Evolutionary conservation across 1,140 invertebrate genomes (phyloP).

Genomic region (Palaemon carinicauda): DNA sequence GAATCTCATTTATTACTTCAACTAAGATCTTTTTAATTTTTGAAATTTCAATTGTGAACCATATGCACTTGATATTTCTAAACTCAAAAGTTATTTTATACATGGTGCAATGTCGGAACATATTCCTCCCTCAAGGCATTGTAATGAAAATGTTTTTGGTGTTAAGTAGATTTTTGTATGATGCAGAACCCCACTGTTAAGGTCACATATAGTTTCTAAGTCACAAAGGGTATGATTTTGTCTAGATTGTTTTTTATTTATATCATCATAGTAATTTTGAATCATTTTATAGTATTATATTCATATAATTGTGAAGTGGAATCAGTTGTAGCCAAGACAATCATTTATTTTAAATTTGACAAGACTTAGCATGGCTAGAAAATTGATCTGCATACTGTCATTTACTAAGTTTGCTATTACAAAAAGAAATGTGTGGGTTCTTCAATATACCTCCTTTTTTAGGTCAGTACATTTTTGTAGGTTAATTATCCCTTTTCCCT

Average conservation of each 20-base stretch:
- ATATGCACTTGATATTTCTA: conserved; percentile 37
- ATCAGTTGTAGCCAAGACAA: conserved; percentile 54
- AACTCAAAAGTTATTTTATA: conserved; percentile 50
- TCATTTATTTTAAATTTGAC: conserved; percentile 39
- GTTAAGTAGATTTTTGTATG: conserved; percentile 52
- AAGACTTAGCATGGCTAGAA: conserved; percentile 2
- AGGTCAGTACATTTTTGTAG: conserved; percentile 58
- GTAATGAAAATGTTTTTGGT: conserved; percentile 48
- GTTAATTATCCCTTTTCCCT: conserved; percentile 49
- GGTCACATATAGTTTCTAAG: conserved; percentile 52
- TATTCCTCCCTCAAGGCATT: conserved; percentile 42
- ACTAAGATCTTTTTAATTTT: conserved; percentile 48
- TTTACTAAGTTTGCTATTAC: conserved; percentile 24
- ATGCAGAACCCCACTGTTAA: conserved; percentile 52
- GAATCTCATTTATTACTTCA: conserved; percentile 54
- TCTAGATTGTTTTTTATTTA: conserved; percentile 31
- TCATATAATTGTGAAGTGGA: background rate
- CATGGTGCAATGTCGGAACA: conserved; percentile 47
- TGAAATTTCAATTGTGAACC: conserved; percentile 41
- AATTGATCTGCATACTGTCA: background rate
- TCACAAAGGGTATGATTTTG: conserved; percentile 50
- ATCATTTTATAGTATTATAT: background rate
- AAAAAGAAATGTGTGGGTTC: conserved; percentile 47
- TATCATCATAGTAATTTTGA: background rate
- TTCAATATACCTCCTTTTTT: conserved; percentile 53